Conservation (phyloP, 2,888 invertebrate species). For the Lycocerus yunnanus region DNA sequence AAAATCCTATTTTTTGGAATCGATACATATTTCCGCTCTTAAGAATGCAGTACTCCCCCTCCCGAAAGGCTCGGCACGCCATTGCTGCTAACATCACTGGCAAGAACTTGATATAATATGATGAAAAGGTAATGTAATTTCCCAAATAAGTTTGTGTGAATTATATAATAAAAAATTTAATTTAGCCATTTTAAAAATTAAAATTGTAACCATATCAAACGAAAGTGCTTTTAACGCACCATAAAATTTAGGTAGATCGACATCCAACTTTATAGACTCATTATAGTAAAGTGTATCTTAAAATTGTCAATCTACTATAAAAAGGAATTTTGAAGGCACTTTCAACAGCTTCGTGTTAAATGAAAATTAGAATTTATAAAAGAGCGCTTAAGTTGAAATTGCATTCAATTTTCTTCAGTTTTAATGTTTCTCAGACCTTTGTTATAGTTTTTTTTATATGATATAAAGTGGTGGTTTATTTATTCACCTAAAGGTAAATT, state of each 20-base stretch:
- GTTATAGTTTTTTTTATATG: background rate
- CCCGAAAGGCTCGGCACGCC: too few relatives aligned
- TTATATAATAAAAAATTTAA: background rate
- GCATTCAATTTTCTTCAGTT: background rate
- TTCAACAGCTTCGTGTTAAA: background rate
- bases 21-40: too few relatives aligned
- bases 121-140: background rate
- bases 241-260: background rate
- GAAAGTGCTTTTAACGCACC: slow-evolving; percentile 1
- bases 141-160: background rate
- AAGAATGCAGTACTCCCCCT: too few relatives aligned
- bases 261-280: slow-evolving; percentile 1
- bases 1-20: too few relatives aligned
- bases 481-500: background rate
- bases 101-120: background rate
- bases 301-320: slow-evolving; percentile 13
- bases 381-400: background rate
- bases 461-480: background rate
- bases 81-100: background rate
- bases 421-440: background rate
- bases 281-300: background rate
- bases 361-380: slow-evolving; percentile 5
- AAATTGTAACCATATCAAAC: background rate
- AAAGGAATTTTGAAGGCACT: background rate
- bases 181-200: background rate